Percentiles rank a stretch among this genome's conserved stretches.
Evolutionary conservation across 2,113 vertebrate species (phyloP).

Genomic region (Phyllostomus discolor): DNA sequence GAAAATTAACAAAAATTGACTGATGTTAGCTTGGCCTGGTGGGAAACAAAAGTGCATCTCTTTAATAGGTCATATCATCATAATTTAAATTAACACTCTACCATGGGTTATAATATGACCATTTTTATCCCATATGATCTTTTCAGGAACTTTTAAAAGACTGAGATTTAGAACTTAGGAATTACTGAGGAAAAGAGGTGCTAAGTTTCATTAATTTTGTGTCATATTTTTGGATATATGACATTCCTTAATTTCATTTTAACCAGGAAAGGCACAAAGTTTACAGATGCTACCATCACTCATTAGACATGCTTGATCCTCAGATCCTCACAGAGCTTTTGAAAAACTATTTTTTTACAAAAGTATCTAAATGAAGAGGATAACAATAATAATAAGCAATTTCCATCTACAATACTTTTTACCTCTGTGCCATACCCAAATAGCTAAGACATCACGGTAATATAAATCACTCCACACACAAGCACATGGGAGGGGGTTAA

Average conservation of each 20-base stretch:
- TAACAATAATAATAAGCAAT: background rate
- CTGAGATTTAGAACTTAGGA: slow-evolving; percentile 41
- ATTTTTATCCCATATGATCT: slow-evolving; percentile 68
- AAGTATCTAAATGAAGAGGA: background rate
- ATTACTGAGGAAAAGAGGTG: slow-evolving; percentile 59
- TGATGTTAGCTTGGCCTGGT: slow-evolving; percentile 45
- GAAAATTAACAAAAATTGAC: slow-evolving; percentile 59
- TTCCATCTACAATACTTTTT: background rate
- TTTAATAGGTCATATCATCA: slow-evolving; percentile 74
- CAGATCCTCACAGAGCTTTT: background rate
- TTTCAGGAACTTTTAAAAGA: slow-evolving; percentile 64
- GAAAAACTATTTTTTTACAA: slow-evolving; percentile 13
- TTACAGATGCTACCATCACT: background rate
- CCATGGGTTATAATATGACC: slow-evolving; percentile 49
- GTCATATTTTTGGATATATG: slow-evolving; percentile 30
- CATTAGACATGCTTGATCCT: background rate
- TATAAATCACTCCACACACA: background rate
- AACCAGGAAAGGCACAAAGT: slow-evolving; percentile 30
- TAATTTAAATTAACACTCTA: slow-evolving; percentile 72
- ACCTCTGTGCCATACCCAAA: background rate
- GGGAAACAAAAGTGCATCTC: slow-evolving; percentile 48
- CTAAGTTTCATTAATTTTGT: slow-evolving; percentile 64
- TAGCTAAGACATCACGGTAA: background rate
- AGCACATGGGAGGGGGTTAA: fast-evolving
- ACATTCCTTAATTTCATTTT: slow-evolving; percentile 58